Conservation (phyloP, 2,888 invertebrate species). For the Danaus chrysippus region DNA sequence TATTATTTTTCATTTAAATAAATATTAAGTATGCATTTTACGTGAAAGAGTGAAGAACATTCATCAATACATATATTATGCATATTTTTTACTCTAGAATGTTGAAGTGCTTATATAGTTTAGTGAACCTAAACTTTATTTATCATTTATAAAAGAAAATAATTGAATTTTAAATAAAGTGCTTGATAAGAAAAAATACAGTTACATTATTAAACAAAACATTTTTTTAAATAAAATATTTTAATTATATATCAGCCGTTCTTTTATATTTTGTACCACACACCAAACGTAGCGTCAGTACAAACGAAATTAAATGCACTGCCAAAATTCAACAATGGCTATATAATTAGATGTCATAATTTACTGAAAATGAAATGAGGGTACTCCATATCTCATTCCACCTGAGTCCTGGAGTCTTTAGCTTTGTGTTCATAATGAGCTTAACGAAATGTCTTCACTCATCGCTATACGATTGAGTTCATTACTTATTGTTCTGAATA, state of each 20-base stretch:
- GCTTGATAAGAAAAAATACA: too few species aligned
- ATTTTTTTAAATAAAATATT: not conserved
- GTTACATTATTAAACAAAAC: too few species aligned
- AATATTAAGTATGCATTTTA: too few species aligned
- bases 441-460: slow-evolving; percentile 18
- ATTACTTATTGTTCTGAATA: not conserved
- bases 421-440: slow-evolving; percentile 27
- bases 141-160: too few species aligned
- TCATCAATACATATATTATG: too few species aligned
- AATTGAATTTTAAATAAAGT: too few species aligned
- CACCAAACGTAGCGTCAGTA: slow-evolving; percentile 40
- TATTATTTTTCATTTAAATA: too few species aligned
- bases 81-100: too few species aligned
- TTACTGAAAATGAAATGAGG: slow-evolving; percentile 47
- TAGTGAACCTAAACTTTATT: too few species aligned
- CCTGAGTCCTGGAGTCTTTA: slow-evolving; percentile 38
- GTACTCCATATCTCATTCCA: slow-evolving; percentile 46
- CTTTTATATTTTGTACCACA: slow-evolving; percentile 33
- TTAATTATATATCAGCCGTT: not conserved
- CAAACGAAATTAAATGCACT: slow-evolving; percentile 71
- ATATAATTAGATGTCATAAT: slow-evolving; percentile 72
- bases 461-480: not conserved
- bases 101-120: too few species aligned
- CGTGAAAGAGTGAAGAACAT: too few species aligned
- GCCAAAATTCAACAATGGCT: slow-evolving; percentile 62